Evolutionary conservation across 2,888 invertebrate species (phyloP).

Genomic region (Campoletis raptor): DNA sequence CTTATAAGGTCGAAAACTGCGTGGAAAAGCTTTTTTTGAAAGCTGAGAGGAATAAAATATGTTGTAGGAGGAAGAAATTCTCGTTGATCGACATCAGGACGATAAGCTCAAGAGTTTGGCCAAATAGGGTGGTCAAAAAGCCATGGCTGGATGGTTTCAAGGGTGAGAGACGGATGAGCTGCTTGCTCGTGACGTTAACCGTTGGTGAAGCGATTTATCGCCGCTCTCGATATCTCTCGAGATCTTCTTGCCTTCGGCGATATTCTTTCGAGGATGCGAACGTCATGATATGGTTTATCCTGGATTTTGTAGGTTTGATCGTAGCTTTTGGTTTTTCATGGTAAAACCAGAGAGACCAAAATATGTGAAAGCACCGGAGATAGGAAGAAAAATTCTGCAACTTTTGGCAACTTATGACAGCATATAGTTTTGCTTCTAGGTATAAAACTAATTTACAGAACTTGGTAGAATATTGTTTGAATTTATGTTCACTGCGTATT

Average conservation of each 20-base stretch:
- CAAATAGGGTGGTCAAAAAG: slow-evolving; percentile 44
- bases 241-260: slow-evolving; percentile 46
- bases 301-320: slow-evolving; percentile 37
- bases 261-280: slow-evolving; percentile 40
- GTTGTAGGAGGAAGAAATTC: slow-evolving; percentile 38
- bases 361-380: slow-evolving; percentile 16
- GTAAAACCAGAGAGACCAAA: background rate
- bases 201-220: slow-evolving; percentile 81
- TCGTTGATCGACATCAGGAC: slow-evolving; percentile 48
- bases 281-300: slow-evolving; percentile 32
- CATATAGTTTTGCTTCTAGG: background rate
- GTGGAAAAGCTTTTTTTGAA: slow-evolving; percentile 50
- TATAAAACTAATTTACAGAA: background rate
- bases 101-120: slow-evolving; percentile 61
- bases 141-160: slow-evolving; percentile 61
- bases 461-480: background rate
- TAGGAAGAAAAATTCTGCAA: background rate
- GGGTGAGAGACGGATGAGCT: slow-evolving; percentile 74
- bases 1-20: slow-evolving; percentile 33
- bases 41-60: slow-evolving; percentile 38
- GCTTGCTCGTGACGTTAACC: slow-evolving; percentile 83
- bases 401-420: background rate
- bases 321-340: slow-evolving; percentile 18
- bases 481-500: background rate
- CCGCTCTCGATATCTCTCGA: slow-evolving; percentile 77